Percentiles rank a stretch among this genome's conserved stretches.
phyloP scores from a whole-genome alignment of 1,140 invertebrate species.

The Calliopsis andreniformis region DNA sequence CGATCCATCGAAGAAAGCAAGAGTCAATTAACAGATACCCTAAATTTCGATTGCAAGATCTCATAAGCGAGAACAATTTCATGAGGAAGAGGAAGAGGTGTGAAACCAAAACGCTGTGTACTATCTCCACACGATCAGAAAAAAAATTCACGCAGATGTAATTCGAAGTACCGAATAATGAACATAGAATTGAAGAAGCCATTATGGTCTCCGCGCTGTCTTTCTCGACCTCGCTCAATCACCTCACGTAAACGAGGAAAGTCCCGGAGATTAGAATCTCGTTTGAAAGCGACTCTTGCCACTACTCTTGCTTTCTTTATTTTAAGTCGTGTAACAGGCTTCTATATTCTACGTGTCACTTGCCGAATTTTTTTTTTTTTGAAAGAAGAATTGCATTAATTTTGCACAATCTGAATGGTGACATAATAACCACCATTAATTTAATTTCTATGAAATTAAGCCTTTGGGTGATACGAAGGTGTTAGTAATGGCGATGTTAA shows the following conservation, averaged over 20 bases:
- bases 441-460: neutral
- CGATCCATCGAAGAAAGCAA: neutral
- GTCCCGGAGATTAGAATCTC: conserved; percentile 34
- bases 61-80: no score
- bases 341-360: neutral
- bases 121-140: no score
- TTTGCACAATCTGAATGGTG: no score
- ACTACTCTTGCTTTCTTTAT: conserved; percentile 35
- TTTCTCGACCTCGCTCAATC: neutral
- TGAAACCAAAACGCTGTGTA: no score
- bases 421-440: neutral
- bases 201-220: neutral
- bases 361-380: conserved; percentile 11
- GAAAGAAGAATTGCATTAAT: no score
- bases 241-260: conserved; percentile 5
- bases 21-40: neutral
- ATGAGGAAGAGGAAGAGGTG: no score
- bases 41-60: conserved; percentile 12
- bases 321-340: conserved; percentile 16
- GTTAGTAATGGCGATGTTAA: neutral
- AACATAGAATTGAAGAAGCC: neutral
- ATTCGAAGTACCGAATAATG: neutral
- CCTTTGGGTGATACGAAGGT: neutral
- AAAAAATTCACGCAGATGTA: neutral
- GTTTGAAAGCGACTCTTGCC: conserved; percentile 39